A percentile compares a stretch with the other conserved stretches of the same genome.
Evolutionary conservation across 2,113 vertebrate species (phyloP).

Genomic region (Cervus canadensis): DNA sequence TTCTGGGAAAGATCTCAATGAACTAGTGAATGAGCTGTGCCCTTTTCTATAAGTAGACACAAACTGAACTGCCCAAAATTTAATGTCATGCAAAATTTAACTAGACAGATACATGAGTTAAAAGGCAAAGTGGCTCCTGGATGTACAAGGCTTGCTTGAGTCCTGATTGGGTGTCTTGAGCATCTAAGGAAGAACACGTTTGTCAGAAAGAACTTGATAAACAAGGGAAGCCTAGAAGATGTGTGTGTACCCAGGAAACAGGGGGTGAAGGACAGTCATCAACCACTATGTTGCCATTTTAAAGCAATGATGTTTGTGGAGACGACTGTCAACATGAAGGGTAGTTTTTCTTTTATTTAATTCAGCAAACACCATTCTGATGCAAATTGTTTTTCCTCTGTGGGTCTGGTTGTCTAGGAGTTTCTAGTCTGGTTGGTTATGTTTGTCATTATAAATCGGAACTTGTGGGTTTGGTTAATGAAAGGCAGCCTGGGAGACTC

Average conservation of each 20-base stretch:
- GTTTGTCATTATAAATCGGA: neutral
- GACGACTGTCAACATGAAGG: neutral
- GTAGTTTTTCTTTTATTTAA: neutral
- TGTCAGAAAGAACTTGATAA: neutral
- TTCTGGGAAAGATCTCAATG: neutral
- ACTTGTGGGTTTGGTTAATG: neutral
- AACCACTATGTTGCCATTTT: neutral
- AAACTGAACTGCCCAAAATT: neutral
- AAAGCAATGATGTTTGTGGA: neutral
- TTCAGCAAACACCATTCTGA: neutral
- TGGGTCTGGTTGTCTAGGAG: neutral
- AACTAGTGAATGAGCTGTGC: neutral
- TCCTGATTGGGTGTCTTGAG: neutral
- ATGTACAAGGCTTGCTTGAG: neutral
- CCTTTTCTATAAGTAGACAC: neutral
- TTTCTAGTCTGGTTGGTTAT: neutral
- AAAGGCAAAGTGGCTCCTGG: neutral
- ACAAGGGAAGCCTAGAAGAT: neutral
- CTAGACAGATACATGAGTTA: neutral
- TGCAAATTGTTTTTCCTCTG: neutral
- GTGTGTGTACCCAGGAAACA: fast-evolving
- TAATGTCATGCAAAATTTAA: neutral
- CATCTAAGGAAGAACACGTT: neutral
- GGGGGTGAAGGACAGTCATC: neutral
- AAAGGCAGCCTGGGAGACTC: neutral